phyloP scores from a whole-genome alignment of 2,113 vertebrate species.

The Protobothrops mucrosquamatus region DNA sequence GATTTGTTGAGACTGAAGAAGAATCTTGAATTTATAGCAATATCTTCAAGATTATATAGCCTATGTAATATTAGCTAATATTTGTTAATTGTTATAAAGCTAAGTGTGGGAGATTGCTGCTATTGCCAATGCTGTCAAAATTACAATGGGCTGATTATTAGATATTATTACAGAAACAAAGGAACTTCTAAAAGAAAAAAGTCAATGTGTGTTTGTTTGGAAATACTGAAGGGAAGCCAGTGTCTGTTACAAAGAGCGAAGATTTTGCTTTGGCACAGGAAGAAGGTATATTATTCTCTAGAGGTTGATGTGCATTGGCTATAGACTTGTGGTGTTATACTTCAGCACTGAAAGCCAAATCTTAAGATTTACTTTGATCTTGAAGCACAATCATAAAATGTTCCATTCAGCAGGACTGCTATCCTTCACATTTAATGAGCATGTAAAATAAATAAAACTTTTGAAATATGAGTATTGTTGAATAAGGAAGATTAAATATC shows the following conservation, averaged over 20 bases:
- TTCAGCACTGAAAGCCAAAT: neutral
- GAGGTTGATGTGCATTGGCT: neutral
- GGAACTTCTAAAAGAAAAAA: constrained; percentile 10
- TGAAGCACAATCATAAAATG: constrained; percentile 14
- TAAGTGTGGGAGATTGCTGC: neutral
- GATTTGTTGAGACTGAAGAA: neutral
- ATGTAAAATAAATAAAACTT: constrained; percentile 42
- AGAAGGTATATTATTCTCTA: neutral
- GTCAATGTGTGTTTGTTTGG: neutral
- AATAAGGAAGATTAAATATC: constrained; percentile 38
- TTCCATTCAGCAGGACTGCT: constrained; percentile 28
- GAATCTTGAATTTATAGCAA: neutral
- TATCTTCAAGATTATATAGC: neutral
- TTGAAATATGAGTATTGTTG: constrained; percentile 43
- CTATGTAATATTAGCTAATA: neutral
- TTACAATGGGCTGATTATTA: constrained; percentile 29
- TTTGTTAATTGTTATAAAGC: neutral
- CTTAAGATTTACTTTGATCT: constrained; percentile 37
- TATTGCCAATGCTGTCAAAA: neutral
- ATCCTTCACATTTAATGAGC: constrained; percentile 33
- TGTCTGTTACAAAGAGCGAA: neutral
- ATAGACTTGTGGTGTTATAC: neutral
- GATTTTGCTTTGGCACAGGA: constrained; percentile 31
- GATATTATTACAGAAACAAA: constrained; percentile 21
- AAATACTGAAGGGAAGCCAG: constrained; percentile 13